phyloP scores from a whole-genome alignment of 1,140 invertebrate genomes.

The Metopolophium dirhodum region DNA sequence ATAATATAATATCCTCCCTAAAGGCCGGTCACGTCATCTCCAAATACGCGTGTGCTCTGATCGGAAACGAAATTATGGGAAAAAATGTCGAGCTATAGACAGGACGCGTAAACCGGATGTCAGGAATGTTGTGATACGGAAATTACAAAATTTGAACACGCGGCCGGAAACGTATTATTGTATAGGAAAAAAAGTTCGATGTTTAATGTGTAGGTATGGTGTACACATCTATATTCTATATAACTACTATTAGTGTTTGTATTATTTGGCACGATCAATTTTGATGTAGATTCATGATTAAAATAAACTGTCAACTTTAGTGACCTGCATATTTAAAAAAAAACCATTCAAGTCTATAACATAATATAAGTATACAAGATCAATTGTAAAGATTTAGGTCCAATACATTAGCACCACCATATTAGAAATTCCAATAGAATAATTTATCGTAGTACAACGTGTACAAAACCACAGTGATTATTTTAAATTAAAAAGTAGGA shows the following conservation, averaged over 20 bases:
- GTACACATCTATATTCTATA: too few relatives aligned
- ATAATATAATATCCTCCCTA: neutral
- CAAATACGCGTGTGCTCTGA: too few relatives aligned
- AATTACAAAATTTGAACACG: neutral
- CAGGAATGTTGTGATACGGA: neutral
- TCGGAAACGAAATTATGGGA: neutral
- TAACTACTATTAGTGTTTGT: neutral
- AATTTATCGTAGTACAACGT: too few relatives aligned
- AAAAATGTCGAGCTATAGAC: neutral
- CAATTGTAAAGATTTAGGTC: too few relatives aligned
- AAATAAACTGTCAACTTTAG: neutral
- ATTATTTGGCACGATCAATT: neutral
- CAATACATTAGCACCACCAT: too few relatives aligned
- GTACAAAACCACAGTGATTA: too few relatives aligned
- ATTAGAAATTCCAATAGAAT: too few relatives aligned
- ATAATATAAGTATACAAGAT: too few relatives aligned
- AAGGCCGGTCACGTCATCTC: neutral
- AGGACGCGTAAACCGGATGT: neutral
- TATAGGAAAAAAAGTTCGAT: neutral
- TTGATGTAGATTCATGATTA: neutral
- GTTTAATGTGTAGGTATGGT: too few relatives aligned
- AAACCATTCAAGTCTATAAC: too few relatives aligned
- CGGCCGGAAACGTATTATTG: neutral
- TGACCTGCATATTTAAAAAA: too few relatives aligned
- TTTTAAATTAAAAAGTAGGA: too few relatives aligned